These are phyloP conservation scores for Druon quercuslanigerum DNA, from an alignment of 1,140 invertebrate genomes.

Conservation along the genomic window DNA sequence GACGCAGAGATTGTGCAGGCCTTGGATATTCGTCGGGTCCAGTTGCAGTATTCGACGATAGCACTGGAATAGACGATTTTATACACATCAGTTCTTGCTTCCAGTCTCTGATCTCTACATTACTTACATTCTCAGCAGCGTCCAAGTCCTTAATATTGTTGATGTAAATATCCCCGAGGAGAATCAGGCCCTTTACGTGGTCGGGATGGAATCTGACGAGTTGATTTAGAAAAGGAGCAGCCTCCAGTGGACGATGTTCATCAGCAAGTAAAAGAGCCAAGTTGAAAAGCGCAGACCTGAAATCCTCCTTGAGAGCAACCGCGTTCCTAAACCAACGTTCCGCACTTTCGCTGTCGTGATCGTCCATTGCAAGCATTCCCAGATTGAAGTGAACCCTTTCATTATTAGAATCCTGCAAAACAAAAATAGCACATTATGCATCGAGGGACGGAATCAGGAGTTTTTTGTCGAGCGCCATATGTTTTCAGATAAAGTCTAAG, in stretches of 20 bases:
- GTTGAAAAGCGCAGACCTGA: conserved; percentile 96
- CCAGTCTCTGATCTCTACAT: not conserved
- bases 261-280: conserved; percentile 93
- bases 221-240: conserved; percentile 94
- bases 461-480: too few relatives aligned
- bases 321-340: conserved; percentile 92
- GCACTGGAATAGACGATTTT: conserved; percentile 79
- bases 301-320: conserved; percentile 89
- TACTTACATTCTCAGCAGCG: conserved; percentile 90
- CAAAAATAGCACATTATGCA: conserved; percentile 36
- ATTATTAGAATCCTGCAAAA: conserved; percentile 81
- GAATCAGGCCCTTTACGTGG: conserved; percentile 95
- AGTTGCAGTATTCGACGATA: conserved; percentile 91
- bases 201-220: conserved; percentile 93
- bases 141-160: conserved; percentile 96
- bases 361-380: conserved; percentile 97
- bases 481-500: too few relatives aligned
- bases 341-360: conserved; percentile 89
- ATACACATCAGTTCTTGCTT: not conserved
- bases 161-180: conserved; percentile 97
- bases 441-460: too few relatives aligned
- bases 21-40: conserved; percentile 95
- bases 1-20: conserved; percentile 96
- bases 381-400: conserved; percentile 96
- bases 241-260: conserved; percentile 90